A percentile compares a stretch with the other conserved stretches of the same genome.
Evolutionary conservation across 2,797 vertebrate genomes (phyloP).

Genomic region (Danio kyathit): DNA sequence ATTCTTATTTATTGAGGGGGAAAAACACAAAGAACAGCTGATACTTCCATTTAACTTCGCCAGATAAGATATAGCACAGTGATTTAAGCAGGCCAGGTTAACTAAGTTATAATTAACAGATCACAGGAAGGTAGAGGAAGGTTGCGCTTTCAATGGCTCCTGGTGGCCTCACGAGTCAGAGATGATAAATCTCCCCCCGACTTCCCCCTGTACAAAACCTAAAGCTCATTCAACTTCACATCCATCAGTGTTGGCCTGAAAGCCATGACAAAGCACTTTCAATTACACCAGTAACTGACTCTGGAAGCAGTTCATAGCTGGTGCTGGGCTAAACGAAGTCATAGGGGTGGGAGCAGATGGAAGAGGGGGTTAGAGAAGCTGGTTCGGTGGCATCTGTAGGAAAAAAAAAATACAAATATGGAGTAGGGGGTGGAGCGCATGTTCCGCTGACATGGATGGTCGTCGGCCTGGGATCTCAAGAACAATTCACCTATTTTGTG

Average conservation of each 20-base stretch:
- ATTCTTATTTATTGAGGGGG: too few species aligned
- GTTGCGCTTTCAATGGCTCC: constrained; percentile 83
- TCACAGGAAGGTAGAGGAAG: constrained; percentile 70
- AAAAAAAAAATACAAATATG: constrained; percentile 78
- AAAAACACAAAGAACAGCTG: constrained; percentile 20
- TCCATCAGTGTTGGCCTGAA: constrained; percentile 91
- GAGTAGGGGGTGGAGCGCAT: constrained; percentile 58
- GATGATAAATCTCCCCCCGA: constrained; percentile 89
- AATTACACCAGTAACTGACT: constrained; percentile 87
- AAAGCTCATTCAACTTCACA: constrained; percentile 93
- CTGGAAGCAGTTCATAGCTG: constrained; percentile 85
- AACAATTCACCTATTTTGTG: constrained; percentile 84
- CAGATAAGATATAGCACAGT: constrained; percentile 67
- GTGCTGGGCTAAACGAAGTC: constrained; percentile 66
- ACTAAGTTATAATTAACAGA: constrained; percentile 84
- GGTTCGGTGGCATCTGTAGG: constrained; percentile 74
- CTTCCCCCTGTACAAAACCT: constrained; percentile 87
- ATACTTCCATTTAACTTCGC: constrained; percentile 50
- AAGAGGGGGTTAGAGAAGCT: constrained; percentile 69
- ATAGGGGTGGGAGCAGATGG: constrained; percentile 67
- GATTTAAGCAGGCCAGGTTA: constrained; percentile 76
- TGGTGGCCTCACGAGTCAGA: constrained; percentile 81
- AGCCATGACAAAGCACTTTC: constrained; percentile 92
- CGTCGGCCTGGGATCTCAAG: constrained; percentile 73
- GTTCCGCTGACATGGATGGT: constrained; percentile 70